phyloP scores from a whole-genome alignment of 2,797 vertebrate genomes.

The Selene dorsalis region DNA sequence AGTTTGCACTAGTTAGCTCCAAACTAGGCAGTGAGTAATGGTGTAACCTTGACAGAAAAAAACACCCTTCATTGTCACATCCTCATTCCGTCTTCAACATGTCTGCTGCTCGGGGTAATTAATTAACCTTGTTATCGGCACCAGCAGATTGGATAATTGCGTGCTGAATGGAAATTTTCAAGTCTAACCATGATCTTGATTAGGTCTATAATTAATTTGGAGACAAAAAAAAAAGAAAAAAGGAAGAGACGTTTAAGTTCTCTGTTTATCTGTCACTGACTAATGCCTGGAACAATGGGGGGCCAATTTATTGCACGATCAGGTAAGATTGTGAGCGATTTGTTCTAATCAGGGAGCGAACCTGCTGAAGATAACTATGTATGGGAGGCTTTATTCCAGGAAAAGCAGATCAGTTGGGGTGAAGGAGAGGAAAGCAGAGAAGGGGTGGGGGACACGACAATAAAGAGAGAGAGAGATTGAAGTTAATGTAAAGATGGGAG shows the following conservation, averaged over 20 bases:
- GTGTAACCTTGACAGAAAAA: conserved; percentile 54
- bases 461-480: neutral
- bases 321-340: conserved; percentile 51
- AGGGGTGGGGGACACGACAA: neutral
- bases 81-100: conserved; percentile 50
- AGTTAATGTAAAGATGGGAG: neutral
- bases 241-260: conserved; percentile 57
- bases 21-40: conserved; percentile 58
- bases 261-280: conserved; percentile 70
- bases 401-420: neutral
- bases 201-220: conserved; percentile 73
- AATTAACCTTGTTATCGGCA: conserved; percentile 75
- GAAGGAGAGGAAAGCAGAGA: neutral
- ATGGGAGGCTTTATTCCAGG: neutral
- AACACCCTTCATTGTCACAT: conserved; percentile 41
- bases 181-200: conserved; percentile 71
- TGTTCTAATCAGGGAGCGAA: conserved; percentile 44
- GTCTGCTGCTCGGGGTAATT: conserved; percentile 66
- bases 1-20: conserved; percentile 28
- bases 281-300: conserved; percentile 55
- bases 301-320: conserved; percentile 68
- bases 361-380: conserved; percentile 10
- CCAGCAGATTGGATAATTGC: conserved; percentile 76
- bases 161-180: conserved; percentile 65
- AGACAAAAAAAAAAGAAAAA: conserved; percentile 18